Conservation (phyloP, 92 coral and sea anemone species). For the Palythoa caribaeorum region DNA sequence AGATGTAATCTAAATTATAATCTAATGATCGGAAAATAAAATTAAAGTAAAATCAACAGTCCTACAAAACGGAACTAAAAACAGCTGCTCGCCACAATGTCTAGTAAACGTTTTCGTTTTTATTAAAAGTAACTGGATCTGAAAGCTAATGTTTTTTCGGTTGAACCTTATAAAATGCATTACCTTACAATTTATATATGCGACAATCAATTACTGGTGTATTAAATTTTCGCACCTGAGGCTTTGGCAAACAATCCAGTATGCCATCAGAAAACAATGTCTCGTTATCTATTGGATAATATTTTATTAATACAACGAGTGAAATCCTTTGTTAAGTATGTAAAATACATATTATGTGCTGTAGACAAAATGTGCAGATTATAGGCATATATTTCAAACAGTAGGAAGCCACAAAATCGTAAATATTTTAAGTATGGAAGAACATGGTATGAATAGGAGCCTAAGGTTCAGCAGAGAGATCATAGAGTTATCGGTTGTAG, state of each 20-base stretch:
- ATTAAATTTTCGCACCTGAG: not conserved
- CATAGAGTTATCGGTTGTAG: not conserved
- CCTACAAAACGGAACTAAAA: slow-evolving; percentile 18
- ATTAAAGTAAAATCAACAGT: not conserved
- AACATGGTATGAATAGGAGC: not conserved
- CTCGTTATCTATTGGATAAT: not conserved
- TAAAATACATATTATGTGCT: not conserved
- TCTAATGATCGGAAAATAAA: too few relatives aligned
- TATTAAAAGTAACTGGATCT: not conserved
- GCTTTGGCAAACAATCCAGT: not conserved
- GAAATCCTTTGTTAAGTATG: not conserved
- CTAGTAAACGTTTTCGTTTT: not conserved
- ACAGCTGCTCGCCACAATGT: not conserved
- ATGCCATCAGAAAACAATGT: not conserved
- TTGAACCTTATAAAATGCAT: not conserved
- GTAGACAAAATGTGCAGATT: not conserved
- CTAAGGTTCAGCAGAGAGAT: not conserved
- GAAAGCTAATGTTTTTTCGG: not conserved
- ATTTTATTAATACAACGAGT: not conserved
- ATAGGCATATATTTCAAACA: not conserved
- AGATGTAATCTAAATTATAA: too few relatives aligned
- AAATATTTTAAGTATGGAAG: not conserved
- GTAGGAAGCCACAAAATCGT: not conserved
- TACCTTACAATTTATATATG: not conserved
- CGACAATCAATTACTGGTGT: not conserved